These are phyloP conservation scores for Timema podura DNA, from an alignment of 2,888 invertebrate species.

Conservation along the genomic window DNA sequence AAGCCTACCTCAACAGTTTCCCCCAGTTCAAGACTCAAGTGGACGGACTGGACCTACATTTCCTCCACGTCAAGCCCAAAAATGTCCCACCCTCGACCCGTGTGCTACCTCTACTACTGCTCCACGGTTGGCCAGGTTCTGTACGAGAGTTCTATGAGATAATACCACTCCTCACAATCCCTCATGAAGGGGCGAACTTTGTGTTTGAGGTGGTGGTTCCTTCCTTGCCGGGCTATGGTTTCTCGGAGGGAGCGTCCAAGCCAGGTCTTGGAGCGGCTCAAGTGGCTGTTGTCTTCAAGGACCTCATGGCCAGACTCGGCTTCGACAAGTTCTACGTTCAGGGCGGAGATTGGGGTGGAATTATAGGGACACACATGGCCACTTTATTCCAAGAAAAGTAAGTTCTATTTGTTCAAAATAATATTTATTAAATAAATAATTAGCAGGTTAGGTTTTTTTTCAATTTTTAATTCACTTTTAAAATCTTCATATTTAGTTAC, in stretches of 20 bases:
- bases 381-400: constrained; percentile 56
- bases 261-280: constrained; percentile 42
- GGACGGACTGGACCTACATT: constrained; percentile 66
- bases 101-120: constrained; percentile 63
- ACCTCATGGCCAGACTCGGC: constrained; percentile 68
- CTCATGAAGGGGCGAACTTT: constrained; percentile 50
- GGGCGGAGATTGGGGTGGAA: constrained; percentile 80
- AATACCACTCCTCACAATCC: constrained; percentile 60
- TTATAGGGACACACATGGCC: constrained; percentile 59
- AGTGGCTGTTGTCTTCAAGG: constrained; percentile 56
- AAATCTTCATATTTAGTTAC: too few relatives aligned
- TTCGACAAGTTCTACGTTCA: constrained; percentile 63
- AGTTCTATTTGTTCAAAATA: constrained; percentile 18
- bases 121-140: constrained; percentile 87
- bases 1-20: constrained; percentile 66
- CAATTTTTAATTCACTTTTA: too few relatives aligned
- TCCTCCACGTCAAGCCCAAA: constrained; percentile 63
- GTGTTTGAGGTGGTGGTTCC: constrained; percentile 67
- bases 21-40: constrained; percentile 73
- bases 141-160: constrained; percentile 74
- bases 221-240: constrained; percentile 67
- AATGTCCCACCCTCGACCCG: constrained; percentile 44
- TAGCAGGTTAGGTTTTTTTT: too few relatives aligned
- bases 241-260: constrained; percentile 50
- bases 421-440: too few relatives aligned